Evolutionary conservation across 2,888 invertebrate genomes (phyloP).

Genomic region (Drosophila hamatofila): DNA sequence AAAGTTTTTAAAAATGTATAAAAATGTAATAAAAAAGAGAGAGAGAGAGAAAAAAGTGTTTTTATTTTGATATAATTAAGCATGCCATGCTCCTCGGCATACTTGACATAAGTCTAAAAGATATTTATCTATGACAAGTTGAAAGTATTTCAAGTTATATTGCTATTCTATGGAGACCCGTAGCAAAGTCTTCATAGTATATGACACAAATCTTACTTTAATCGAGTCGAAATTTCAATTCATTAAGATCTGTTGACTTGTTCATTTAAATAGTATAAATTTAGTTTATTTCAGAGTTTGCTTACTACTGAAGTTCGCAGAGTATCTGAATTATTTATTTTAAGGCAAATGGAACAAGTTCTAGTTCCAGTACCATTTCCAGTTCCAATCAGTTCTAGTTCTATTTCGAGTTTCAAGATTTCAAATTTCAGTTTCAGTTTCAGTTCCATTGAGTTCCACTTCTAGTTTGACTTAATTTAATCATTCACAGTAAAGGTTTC

Average conservation of each 20-base stretch:
- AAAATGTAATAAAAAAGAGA: not conserved
- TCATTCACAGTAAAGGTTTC: too few relatives aligned
- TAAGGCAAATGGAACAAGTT: not conserved
- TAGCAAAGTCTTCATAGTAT: not conserved
- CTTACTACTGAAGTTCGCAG: not conserved
- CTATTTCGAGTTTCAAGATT: not conserved
- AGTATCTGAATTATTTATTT: not conserved
- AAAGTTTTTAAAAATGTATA: not conserved
- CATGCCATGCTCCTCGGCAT: too few relatives aligned
- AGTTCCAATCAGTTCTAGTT: not conserved
- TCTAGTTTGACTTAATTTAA: too few relatives aligned
- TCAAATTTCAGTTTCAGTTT: too few relatives aligned
- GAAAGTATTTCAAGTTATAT: not conserved
- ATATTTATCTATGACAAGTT: not conserved
- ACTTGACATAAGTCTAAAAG: not conserved
- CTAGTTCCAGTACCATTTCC: not conserved
- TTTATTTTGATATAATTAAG: constrained; percentile 6
- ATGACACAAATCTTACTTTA: not conserved
- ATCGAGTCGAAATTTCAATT: not conserved
- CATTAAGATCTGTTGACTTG: not conserved
- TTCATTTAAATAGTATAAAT: not conserved
- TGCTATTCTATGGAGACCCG: not conserved
- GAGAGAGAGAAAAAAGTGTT: not conserved
- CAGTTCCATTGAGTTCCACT: too few relatives aligned
- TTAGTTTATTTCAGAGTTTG: not conserved